These are phyloP conservation scores for Mus spicilegus DNA, from an alignment of 2,113 vertebrate genomes.

Conservation along the genomic window DNA sequence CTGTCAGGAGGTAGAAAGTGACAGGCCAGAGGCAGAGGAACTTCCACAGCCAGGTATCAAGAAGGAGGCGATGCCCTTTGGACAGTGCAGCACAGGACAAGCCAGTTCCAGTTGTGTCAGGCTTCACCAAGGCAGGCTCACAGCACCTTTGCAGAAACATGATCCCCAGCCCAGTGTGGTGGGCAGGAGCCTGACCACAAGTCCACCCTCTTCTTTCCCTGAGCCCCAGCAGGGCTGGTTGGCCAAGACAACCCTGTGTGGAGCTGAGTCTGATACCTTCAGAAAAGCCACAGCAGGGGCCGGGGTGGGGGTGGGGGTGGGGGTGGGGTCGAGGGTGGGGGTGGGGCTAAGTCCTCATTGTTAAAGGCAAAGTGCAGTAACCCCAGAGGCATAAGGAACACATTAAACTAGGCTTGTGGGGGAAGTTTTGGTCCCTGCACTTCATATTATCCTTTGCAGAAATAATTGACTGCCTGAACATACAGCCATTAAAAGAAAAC, in stretches of 20 bases:
- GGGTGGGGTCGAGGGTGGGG: neutral
- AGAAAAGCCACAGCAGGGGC: constrained; percentile 31
- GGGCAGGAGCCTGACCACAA: neutral
- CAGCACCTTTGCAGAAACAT: neutral
- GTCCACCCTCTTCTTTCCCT: neutral
- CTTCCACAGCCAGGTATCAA: neutral
- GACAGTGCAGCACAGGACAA: neutral
- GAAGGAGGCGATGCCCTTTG: neutral
- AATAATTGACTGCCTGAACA: neutral
- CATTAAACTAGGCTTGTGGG: constrained; percentile 56
- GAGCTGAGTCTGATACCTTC: constrained; percentile 67
- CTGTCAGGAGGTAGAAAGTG: neutral
- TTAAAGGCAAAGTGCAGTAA: constrained; percentile 48
- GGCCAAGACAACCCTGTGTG: neutral
- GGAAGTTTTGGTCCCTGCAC: neutral
- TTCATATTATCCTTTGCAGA: constrained; percentile 2
- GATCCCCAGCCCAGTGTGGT: neutral
- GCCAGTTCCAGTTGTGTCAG: neutral
- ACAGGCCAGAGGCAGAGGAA: neutral
- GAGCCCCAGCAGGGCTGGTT: rapidly evolving
- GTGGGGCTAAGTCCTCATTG: constrained; percentile 46
- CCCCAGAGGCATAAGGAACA: constrained; percentile 48
- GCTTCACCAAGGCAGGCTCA: neutral
- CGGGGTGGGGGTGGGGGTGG: neutral
- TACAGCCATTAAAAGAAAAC: neutral